These are phyloP conservation scores for Halocynthia roretzi DNA, from an alignment of 23 tunicate species.

Conservation along the genomic window DNA sequence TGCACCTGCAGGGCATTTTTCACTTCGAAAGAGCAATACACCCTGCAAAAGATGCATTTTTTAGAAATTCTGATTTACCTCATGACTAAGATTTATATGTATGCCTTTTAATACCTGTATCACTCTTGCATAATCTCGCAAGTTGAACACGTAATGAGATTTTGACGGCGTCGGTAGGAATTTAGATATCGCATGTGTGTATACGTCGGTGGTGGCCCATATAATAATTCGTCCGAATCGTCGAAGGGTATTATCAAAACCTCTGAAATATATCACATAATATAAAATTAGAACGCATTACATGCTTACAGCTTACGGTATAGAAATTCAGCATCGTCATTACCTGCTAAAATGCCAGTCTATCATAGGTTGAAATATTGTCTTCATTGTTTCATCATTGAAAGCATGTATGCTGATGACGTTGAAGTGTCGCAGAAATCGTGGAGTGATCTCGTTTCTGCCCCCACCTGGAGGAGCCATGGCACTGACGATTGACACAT, in stretches of 20 bases:
- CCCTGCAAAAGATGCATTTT: slow-evolving; percentile 33
- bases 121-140: slow-evolving; percentile 86
- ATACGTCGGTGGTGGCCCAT: slow-evolving; percentile 90
- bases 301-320: not conserved
- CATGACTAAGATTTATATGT: not conserved
- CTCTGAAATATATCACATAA: slow-evolving; percentile 28
- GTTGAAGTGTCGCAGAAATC: slow-evolving; percentile 81
- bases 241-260: slow-evolving; percentile 83
- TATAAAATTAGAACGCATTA: not conserved
- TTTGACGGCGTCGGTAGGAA: slow-evolving; percentile 85
- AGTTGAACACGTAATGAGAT: slow-evolving; percentile 78
- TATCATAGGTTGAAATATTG: slow-evolving; percentile 83
- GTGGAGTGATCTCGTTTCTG: slow-evolving; percentile 77
- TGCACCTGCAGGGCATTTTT: slow-evolving; percentile 67
- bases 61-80: not conserved
- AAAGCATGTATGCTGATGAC: slow-evolving; percentile 77
- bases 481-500: slow-evolving; percentile 68
- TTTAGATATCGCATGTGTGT: slow-evolving; percentile 72
- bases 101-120: slow-evolving; percentile 59
- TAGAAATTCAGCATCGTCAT: too few species aligned
- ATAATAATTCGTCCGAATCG: slow-evolving; percentile 80
- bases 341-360: slow-evolving; percentile 91
- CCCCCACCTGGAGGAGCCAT: slow-evolving; percentile 98
- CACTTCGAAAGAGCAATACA: slow-evolving; percentile 70
- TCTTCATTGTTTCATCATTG: slow-evolving; percentile 79